Evolutionary conservation across 1,140 invertebrate genomes (phyloP).

Genomic region (Brachionus calyciflorus): DNA sequence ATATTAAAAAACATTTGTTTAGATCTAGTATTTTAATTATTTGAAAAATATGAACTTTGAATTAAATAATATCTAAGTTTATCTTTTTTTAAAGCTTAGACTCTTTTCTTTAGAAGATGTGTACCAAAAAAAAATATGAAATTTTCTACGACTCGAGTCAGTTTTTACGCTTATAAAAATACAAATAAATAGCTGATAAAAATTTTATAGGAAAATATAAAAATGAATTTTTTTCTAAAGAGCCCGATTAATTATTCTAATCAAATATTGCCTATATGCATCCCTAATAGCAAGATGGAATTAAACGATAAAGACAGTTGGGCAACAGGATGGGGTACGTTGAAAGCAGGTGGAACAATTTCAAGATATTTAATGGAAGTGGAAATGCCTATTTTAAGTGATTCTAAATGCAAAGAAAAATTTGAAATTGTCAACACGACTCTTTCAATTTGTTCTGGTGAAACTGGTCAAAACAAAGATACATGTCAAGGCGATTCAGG

Average conservation of each 20-base stretch:
- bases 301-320: background rate
- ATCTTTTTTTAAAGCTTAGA: no score
- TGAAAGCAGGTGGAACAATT: background rate
- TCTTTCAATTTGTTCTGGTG: slow-evolving; percentile 14
- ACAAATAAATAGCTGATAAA: no score
- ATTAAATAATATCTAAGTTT: no score
- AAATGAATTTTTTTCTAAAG: background rate
- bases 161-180: no score
- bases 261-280: slow-evolving; percentile 17
- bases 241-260: background rate
- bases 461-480: slow-evolving; percentile 17
- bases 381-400: slow-evolving; percentile 16
- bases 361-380: slow-evolving; percentile 40
- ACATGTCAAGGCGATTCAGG: slow-evolving; percentile 47
- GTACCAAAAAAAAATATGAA: no score
- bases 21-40: no score
- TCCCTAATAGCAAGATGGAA: background rate
- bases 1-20: no score
- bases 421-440: slow-evolving; percentile 25
- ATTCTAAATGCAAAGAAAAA: slow-evolving; percentile 20
- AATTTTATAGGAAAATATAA: background rate
- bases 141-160: no score
- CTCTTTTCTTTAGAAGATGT: no score
- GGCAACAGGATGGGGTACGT: slow-evolving; percentile 44
- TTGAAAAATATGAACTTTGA: no score